These are phyloP conservation scores for Volucella inflata DNA, from an alignment of 2,888 invertebrate species.

Conservation along the genomic window DNA sequence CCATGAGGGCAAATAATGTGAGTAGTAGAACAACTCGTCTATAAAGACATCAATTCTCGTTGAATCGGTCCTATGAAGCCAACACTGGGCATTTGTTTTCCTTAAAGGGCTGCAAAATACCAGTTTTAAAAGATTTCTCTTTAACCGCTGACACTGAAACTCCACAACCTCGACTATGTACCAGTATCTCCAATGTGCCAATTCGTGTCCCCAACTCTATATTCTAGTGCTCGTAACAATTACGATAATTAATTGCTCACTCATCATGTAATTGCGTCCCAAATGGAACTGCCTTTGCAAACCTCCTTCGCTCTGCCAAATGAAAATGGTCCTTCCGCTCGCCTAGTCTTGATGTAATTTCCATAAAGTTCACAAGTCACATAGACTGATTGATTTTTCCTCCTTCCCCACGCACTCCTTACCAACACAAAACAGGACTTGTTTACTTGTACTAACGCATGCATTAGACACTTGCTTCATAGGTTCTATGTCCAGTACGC, in stretches of 20 bases:
- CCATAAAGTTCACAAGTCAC: slow-evolving; percentile 73
- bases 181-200: too few species aligned
- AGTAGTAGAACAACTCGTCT: too few species aligned
- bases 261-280: slow-evolving; percentile 63
- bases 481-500: not conserved
- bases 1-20: too few species aligned
- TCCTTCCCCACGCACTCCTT: slow-evolving; percentile 42
- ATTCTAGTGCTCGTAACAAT: slow-evolving; percentile 11
- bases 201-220: too few species aligned
- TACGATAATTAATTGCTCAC: slow-evolving; percentile 68
- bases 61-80: too few species aligned
- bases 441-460: slow-evolving; percentile 56
- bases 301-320: not conserved
- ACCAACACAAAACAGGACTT: slow-evolving; percentile 22
- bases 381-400: slow-evolving; percentile 71
- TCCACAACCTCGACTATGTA: too few species aligned
- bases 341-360: slow-evolving; percentile 48
- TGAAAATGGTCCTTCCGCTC: slow-evolving; percentile 4
- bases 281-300: slow-evolving; percentile 16
- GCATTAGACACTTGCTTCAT: slow-evolving; percentile 70
- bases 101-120: too few species aligned
- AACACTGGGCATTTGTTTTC: too few species aligned
- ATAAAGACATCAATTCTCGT: too few species aligned
- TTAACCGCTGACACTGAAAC: too few species aligned
- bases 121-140: too few species aligned